These are phyloP conservation scores for Clepsis dumicolana DNA, from an alignment of 2,888 invertebrate species.

Conservation along the genomic window DNA sequence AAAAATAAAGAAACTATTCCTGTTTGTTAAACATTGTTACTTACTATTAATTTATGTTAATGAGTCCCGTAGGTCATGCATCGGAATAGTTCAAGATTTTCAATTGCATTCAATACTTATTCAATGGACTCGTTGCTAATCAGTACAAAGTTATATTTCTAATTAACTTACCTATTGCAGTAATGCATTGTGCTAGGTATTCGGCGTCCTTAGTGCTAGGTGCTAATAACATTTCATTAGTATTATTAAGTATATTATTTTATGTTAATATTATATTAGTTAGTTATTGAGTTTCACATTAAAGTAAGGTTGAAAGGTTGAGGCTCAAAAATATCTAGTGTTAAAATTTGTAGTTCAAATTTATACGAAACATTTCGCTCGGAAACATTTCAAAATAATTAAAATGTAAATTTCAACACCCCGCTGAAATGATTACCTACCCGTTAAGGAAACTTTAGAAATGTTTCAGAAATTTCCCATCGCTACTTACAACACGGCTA, in stretches of 20 bases:
- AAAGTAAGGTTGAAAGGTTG: too few species aligned
- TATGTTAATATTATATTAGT: not conserved
- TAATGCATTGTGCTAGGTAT: slow-evolving; percentile 22
- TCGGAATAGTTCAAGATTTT: slow-evolving; percentile 37
- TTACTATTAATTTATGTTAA: slow-evolving; percentile 35
- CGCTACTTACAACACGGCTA: slow-evolving; percentile 12
- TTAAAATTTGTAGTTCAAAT: too few species aligned
- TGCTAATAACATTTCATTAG: slow-evolving; percentile 8
- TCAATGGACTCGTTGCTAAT: slow-evolving; percentile 29
- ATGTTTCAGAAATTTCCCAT: too few species aligned
- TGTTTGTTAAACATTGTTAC: slow-evolving; percentile 25
- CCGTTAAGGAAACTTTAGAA: too few species aligned
- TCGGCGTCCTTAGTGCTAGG: slow-evolving; percentile 23
- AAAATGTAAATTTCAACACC: too few species aligned
- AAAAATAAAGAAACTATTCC: slow-evolving; percentile 14
- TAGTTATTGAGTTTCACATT: too few species aligned
- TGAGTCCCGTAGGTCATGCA: slow-evolving; percentile 37
- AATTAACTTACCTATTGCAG: slow-evolving; percentile 21
- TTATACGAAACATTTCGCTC: too few species aligned
- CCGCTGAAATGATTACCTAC: too few species aligned
- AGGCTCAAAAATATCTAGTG: too few species aligned
- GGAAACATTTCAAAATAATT: too few species aligned
- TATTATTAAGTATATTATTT: not conserved
- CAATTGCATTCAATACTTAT: slow-evolving; percentile 37
- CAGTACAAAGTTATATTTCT: slow-evolving; percentile 19